phyloP scores from a whole-genome alignment of 2,888 invertebrate species.

The Drosophila peninsularis region DNA sequence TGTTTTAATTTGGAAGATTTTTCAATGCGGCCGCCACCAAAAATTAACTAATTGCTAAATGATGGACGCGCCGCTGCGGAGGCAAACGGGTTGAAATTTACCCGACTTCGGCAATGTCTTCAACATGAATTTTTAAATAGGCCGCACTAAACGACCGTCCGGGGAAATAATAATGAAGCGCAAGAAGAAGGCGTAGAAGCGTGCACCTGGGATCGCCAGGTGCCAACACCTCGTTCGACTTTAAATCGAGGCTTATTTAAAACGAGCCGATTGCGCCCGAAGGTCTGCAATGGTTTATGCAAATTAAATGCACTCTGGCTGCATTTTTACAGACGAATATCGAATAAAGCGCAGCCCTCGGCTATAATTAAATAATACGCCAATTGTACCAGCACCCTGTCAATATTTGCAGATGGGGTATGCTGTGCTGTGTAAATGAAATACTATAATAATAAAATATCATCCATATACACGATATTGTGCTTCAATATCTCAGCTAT shows the following conservation, averaged over 20 bases:
- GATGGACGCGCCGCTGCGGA: constrained; percentile 45
- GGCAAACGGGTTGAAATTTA: constrained; percentile 44
- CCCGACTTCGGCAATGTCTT: constrained; percentile 1
- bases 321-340: constrained; percentile 41
- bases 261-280: constrained; percentile 22
- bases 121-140: constrained; percentile 64
- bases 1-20: constrained; percentile 67
- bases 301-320: constrained; percentile 49
- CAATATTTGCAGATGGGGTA: not conserved
- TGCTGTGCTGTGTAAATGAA: not conserved
- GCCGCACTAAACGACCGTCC: constrained; percentile 47
- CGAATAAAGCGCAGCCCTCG: constrained; percentile 47
- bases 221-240: constrained; percentile 39
- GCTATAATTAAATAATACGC: constrained; percentile 75
- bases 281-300: constrained; percentile 42
- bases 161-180: constrained; percentile 45
- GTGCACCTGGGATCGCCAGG: constrained; percentile 40
- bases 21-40: constrained; percentile 42
- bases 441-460: too few relatives aligned
- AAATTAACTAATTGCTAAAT: constrained; percentile 79
- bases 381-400: constrained; percentile 33
- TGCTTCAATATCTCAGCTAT: too few relatives aligned
- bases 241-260: constrained; percentile 27
- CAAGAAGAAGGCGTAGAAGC: constrained; percentile 4
- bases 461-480: too few relatives aligned